These are phyloP conservation scores for Antennarius striatus DNA, from an alignment of 2,113 vertebrate species.

Conservation along the genomic window DNA sequence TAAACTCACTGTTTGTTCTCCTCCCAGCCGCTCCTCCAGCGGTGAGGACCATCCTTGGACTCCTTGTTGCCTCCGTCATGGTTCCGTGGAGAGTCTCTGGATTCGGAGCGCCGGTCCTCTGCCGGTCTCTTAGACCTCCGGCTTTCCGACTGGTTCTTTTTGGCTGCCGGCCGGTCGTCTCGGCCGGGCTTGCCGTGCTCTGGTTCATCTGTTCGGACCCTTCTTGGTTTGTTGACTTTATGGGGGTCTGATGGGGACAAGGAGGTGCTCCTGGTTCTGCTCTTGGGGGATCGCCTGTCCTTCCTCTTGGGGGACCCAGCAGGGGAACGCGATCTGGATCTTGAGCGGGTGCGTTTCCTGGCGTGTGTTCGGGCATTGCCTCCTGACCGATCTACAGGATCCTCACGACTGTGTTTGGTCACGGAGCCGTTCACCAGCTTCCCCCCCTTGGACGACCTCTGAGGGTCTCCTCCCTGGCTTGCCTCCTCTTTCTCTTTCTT, in stretches of 20 bases:
- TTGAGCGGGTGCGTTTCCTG: slow-evolving; percentile 89
- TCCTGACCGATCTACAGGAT: slow-evolving; percentile 18
- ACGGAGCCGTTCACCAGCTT: slow-evolving; percentile 88
- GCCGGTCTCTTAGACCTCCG: slow-evolving; percentile 83
- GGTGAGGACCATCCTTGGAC: slow-evolving; percentile 86
- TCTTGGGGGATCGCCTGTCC: slow-evolving; percentile 90
- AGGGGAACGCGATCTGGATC: slow-evolving; percentile 88
- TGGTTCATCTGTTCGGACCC: slow-evolving; percentile 77
- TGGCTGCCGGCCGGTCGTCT: slow-evolving; percentile 81
- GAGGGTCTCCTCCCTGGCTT: slow-evolving; percentile 78
- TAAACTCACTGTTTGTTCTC: slow-evolving; percentile 91
- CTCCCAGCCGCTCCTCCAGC: slow-evolving; percentile 97
- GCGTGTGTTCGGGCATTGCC: slow-evolving; percentile 76
- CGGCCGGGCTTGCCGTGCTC: slow-evolving; percentile 67
- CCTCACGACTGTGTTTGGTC: slow-evolving; percentile 80
- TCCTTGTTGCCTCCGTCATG: slow-evolving; percentile 75
- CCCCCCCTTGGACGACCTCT: slow-evolving; percentile 81
- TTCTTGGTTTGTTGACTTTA: slow-evolving; percentile 82
- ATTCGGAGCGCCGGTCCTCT: slow-evolving; percentile 84
- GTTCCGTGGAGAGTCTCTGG: slow-evolving; percentile 71
- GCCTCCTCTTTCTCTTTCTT: slow-evolving; percentile 90
- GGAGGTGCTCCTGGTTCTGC: slow-evolving; percentile 85
- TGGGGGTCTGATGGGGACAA: slow-evolving; percentile 78
- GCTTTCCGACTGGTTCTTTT: slow-evolving; percentile 83
- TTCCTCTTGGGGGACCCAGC: slow-evolving; percentile 88